A percentile compares a stretch with the other conserved stretches of the same genome.
Evolutionary conservation across 2,888 invertebrate species (phyloP).

Genomic region (Drosophila emarginata): DNA sequence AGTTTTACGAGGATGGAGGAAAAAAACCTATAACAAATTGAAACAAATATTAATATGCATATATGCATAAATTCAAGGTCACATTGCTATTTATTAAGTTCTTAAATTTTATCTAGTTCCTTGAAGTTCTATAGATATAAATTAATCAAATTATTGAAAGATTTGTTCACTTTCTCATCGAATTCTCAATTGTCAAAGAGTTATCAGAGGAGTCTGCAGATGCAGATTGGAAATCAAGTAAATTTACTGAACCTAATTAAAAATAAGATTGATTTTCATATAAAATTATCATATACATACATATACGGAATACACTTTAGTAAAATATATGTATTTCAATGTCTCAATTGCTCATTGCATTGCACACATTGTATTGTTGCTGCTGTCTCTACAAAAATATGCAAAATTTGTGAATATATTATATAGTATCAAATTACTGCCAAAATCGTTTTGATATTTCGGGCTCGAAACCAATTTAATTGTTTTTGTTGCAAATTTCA

Average conservation of each 20-base stretch:
- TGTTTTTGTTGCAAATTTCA: slow-evolving; percentile 5
- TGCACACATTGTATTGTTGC: not conserved
- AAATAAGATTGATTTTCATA: too few species aligned
- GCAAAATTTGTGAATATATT: not conserved
- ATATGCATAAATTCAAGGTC: not conserved
- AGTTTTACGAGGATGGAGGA: slow-evolving; percentile 29
- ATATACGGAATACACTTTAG: too few species aligned
- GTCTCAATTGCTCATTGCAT: not conserved
- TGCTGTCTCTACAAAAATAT: not conserved
- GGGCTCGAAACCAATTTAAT: not conserved
- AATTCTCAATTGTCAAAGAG: too few species aligned
- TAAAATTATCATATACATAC: too few species aligned
- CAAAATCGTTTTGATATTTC: not conserved
- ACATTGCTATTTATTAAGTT: not conserved
- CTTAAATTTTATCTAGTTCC: not conserved
- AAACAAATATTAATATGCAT: slow-evolving; percentile 30
- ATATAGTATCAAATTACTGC: not conserved
- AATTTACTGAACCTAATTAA: too few species aligned
- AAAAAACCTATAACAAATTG: slow-evolving; percentile 27
- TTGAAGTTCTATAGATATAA: too few species aligned
- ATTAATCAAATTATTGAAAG: too few species aligned
- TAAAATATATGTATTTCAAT: not conserved
- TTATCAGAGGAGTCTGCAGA: too few species aligned
- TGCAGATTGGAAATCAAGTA: too few species aligned
- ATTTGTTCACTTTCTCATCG: too few species aligned